Base-by-base conservation (phyloP, 2,797 vertebrate species). In the Melanotaenia maccullochi region DNA sequence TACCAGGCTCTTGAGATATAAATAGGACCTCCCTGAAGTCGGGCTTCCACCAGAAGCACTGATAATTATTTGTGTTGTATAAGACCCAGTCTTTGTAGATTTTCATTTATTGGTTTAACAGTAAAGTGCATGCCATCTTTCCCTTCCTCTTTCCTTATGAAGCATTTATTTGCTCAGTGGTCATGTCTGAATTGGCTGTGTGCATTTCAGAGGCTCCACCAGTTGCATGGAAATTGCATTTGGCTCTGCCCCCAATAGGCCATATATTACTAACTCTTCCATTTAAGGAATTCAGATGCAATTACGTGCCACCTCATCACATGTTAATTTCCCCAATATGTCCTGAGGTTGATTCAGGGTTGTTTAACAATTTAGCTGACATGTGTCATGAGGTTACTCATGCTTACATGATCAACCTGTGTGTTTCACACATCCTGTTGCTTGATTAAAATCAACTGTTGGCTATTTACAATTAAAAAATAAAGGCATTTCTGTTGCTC, bases 11-110 rank as follows among this genome's bases (percentile, higher is more conserved):
- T 68, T 40, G 78, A 87, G 90, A 89, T 92, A 91, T 92, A 90
- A 94, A 93, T 93, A 93, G 90, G 87, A 78, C 82, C 85, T 91
- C 90, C 82, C 84, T 78, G 63, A 49, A 76, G 71, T 75, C 79
- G 73, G 73, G 76, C 74, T 88, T 88, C 76, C 81, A 89, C 76
- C 58, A 83, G 80, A 65, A 63, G 36, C 73, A 75, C 69, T 77
- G 89, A 90, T 89, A 79, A 83, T 78, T 81, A 66, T 81, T 63
- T 3, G n/a, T 64, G 69, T 78, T 82, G 49, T 80, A 56, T 67
- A 73, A 76, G 49, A 49, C 13, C 44, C 3, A 4, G 33, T 60
- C 32, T 65, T 67, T 67, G 47, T 76, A 35, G 58, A 70, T 66
- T 66, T 82, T 18, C 49, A 56, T 75, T 32, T 68, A 6, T 58